phyloP scores from a whole-genome alignment of 2,888 invertebrate genomes.

The Girardia tigrina region DNA sequence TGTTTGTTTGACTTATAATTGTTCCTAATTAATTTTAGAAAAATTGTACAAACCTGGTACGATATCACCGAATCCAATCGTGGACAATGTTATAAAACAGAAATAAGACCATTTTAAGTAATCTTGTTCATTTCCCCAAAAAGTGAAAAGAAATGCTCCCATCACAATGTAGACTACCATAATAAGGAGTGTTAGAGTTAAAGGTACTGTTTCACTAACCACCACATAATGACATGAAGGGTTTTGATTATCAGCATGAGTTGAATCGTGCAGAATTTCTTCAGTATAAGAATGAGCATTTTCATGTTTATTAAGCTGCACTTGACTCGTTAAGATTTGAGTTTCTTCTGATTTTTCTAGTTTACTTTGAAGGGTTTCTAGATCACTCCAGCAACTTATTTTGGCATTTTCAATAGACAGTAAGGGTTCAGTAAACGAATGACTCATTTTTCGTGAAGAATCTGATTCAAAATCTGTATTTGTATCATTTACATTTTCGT shows the following conservation, averaged over 20 bases:
- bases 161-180: conserved; percentile 35
- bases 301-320: not conserved
- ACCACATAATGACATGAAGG: not conserved
- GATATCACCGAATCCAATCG: conserved; percentile 37
- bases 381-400: not conserved
- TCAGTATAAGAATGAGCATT: not conserved
- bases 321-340: not conserved
- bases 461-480: not conserved
- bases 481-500: not conserved
- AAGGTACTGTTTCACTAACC: conserved; percentile 31
- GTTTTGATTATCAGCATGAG: conserved; percentile 4
- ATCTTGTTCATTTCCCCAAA: conserved; percentile 32
- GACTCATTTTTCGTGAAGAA: conserved; percentile 12
- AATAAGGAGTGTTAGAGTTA: conserved; percentile 32
- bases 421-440: conserved; percentile 7
- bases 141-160: conserved; percentile 35
- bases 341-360: not conserved
- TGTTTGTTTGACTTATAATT: too few relatives aligned
- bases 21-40: too few relatives aligned
- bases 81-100: conserved; percentile 37
- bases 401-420: not conserved
- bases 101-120: conserved; percentile 37
- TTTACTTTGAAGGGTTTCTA: not conserved
- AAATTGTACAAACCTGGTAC: conserved; percentile 33
- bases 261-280: not conserved